These are phyloP conservation scores for Gephyroberyx darwinii DNA, from an alignment of 2,797 vertebrate species.

Conservation along the genomic window DNA sequence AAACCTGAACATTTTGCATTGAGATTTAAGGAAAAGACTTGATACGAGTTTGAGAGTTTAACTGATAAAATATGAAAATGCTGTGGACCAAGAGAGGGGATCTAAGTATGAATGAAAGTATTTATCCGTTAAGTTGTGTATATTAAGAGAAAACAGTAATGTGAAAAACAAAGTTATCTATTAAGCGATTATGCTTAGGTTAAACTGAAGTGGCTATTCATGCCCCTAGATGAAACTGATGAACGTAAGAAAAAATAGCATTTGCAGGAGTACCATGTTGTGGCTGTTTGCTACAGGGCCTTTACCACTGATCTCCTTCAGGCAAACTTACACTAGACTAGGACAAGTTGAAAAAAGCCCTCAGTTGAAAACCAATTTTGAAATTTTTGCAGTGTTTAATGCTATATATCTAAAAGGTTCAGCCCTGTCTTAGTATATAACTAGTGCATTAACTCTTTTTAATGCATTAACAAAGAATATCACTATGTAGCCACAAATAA, in stretches of 20 bases:
- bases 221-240: constrained; percentile 24
- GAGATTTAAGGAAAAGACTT: constrained; percentile 61
- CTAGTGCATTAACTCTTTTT: constrained; percentile 55
- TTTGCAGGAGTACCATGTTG: constrained; percentile 13
- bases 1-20: constrained; percentile 77
- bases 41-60: constrained; percentile 44
- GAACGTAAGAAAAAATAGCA: neutral
- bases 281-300: neutral
- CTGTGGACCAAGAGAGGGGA: constrained; percentile 79
- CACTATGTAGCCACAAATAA: constrained; percentile 1
- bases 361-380: constrained; percentile 3
- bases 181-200: constrained; percentile 42
- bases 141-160: constrained; percentile 58
- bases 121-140: constrained; percentile 70
- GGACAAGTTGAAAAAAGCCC: neutral
- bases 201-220: constrained; percentile 50
- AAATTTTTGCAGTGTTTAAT: constrained; percentile 26
- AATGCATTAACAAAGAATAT: constrained; percentile 6
- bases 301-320: constrained; percentile 14
- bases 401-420: constrained; percentile 31
- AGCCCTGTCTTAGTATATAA: constrained; percentile 44
- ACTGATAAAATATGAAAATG: constrained; percentile 61
- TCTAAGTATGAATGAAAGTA: constrained; percentile 61
- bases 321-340: neutral
- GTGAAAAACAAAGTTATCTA: constrained; percentile 58